Percentiles rank a stretch among this genome's conserved stretches.
phyloP scores from a whole-genome alignment of 2,797 vertebrate genomes.

The Adelosebastes latens region DNA sequence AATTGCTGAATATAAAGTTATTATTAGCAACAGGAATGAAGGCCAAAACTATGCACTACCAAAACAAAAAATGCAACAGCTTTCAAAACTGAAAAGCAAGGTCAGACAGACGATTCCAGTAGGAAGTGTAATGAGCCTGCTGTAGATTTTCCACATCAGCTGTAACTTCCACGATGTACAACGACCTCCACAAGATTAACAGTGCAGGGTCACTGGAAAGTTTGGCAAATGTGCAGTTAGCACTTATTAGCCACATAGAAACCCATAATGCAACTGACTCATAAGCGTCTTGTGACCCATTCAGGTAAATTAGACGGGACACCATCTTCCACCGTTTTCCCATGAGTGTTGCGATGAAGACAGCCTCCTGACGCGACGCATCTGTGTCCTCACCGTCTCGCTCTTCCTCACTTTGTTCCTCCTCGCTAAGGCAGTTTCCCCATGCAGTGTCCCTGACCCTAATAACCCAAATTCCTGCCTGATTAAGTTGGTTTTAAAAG shows the following conservation, averaged over 20 bases:
- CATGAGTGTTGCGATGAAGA: constrained; percentile 26
- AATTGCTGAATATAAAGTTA: not conserved
- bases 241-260: constrained; percentile 49
- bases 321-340: constrained; percentile 23
- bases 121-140: constrained; percentile 18
- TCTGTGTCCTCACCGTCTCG: constrained; percentile 58
- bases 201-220: constrained; percentile 65
- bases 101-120: not conserved
- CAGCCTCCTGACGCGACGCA: constrained; percentile 59
- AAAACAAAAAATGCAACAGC: not conserved
- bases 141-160: constrained; percentile 60
- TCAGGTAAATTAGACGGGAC: constrained; percentile 56
- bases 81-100: not conserved
- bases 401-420: constrained; percentile 50
- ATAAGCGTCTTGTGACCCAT: constrained; percentile 33
- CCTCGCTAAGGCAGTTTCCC: constrained; percentile 38
- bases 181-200: constrained; percentile 52
- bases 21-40: not conserved
- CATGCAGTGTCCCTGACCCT: constrained; percentile 71
- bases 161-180: constrained; percentile 31
- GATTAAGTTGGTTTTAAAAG: constrained; percentile 83
- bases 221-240: constrained; percentile 47
- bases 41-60: not conserved
- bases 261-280: constrained; percentile 31
- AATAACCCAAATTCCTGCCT: constrained; percentile 80